Base-by-base conservation (phyloP, 2,888 invertebrate genomes). In the Mamestra brassicae region DNA sequence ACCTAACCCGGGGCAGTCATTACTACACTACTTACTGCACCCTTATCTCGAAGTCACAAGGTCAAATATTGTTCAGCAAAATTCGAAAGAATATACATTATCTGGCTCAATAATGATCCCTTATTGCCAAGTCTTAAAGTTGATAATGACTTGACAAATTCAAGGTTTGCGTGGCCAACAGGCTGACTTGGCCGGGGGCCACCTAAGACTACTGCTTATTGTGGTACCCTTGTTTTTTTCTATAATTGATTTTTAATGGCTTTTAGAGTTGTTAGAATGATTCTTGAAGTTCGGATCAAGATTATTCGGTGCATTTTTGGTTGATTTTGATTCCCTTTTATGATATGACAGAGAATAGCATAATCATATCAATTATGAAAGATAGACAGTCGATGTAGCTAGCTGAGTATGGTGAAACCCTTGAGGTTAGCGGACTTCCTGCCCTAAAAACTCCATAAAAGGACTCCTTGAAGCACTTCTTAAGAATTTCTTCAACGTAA, bases 171-270 rank as follows among this genome's bases (percentile, higher is more conserved):
- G 52, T 78, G 71, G 65, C 67, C 26, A 50, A 5, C 50, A 11
- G 4, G 11, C 67, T 62, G 38, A 45, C 62, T 68, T 78, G 68
- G 87, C 89, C 86, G 65, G 80, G 73, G 88, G 90, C 89, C 86
- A 86, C 86, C 87, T 81, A 85, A 84, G 81, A 87, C 85, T 87
- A 82, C 87, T 87, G 84, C 85, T 87, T 86, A 84, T 83, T 89
- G 76, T 77, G 83, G 76, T 77, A 61, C 72, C 67, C 68, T 85
- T 84, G 71, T 80, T 86, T 89, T 90, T 87, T 85, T 83, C 80
- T 83, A 77, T 90, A 90, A 90, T 90, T 90, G 88, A 85, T 90
- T 87, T 91, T 89, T 90, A 90, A 91, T 91, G 88, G 86, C 60
- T 78, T 83, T 83, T 86, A 76, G 81, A 83, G 81, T 83, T 85